A percentile compares a stretch with the other conserved stretches of the same genome.
phyloP scores from a whole-genome alignment of 2,797 vertebrate species.

The Oreochromis grahami region DNA sequence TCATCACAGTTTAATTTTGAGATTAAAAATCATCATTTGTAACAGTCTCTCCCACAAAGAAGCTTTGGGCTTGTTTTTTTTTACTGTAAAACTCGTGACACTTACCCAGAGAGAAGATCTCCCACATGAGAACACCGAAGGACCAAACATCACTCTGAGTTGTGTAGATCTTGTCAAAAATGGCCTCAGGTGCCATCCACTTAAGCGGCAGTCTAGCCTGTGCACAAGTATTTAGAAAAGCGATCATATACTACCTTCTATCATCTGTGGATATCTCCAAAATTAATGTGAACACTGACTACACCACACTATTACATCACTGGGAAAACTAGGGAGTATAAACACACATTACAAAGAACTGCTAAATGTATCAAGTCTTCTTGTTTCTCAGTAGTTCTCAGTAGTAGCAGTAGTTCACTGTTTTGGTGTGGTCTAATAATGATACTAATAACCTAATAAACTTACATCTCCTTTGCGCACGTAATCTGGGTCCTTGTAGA shows the following conservation, averaged over 20 bases:
- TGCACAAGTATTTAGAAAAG: slow-evolving; percentile 9
- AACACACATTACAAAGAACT: slow-evolving; percentile 4
- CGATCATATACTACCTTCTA: background rate
- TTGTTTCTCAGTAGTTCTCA: background rate
- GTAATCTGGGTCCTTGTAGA: slow-evolving; percentile 94
- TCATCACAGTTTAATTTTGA: background rate
- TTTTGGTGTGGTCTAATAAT: background rate
- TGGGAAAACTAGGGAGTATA: background rate
- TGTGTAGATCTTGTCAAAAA: slow-evolving; percentile 95
- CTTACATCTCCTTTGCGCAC: slow-evolving; percentile 95
- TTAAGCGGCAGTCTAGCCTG: slow-evolving; percentile 92
- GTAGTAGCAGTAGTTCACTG: background rate
- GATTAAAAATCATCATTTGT: background rate
- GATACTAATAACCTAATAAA: background rate
- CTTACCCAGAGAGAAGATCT: slow-evolving; percentile 95
- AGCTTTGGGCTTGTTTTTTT: background rate
- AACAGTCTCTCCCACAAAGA: background rate
- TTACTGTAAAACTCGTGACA: background rate
- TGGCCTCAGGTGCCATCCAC: slow-evolving; percentile 96
- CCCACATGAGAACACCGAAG: slow-evolving; percentile 92
- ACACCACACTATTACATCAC: background rate
- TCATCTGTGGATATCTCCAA: background rate
- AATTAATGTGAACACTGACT: background rate
- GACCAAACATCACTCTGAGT: slow-evolving; percentile 96
- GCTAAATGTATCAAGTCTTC: background rate